Evolutionary conservation across 2,888 invertebrate species (phyloP).

Genomic region (Ganaspis brasiliensis): DNA sequence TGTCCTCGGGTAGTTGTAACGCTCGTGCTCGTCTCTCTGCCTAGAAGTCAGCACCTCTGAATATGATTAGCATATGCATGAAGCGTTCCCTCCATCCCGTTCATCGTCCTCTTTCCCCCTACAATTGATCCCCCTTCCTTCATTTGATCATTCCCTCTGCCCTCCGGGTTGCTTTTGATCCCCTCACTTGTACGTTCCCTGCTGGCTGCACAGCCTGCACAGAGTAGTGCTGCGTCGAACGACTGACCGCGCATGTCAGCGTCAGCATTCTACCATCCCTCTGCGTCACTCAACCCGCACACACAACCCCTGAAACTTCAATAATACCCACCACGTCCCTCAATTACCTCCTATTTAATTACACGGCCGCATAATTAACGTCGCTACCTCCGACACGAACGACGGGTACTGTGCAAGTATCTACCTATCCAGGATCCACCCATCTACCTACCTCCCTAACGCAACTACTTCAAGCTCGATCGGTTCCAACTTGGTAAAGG

Average conservation of each 20-base stretch:
- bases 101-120: conserved; percentile 38
- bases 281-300: conserved; percentile 61
- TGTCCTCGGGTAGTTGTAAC: conserved; percentile 49
- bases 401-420: conserved; percentile 21
- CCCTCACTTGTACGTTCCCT: conserved; percentile 43
- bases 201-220: neutral
- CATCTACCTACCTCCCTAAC: neutral
- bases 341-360: conserved; percentile 77
- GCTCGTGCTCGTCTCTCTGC: conserved; percentile 66
- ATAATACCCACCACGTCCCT: conserved; percentile 74
- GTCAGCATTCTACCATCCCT: conserved; percentile 70
- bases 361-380: conserved; percentile 74
- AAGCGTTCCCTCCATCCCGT: conserved; percentile 66
- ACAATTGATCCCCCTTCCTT: conserved; percentile 48
- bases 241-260: conserved; percentile 75
- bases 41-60: conserved; percentile 71
- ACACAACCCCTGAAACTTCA: conserved; percentile 73
- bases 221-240: conserved; percentile 66
- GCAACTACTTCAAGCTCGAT: conserved; percentile 4
- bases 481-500: neutral
- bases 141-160: conserved; percentile 46
- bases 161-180: conserved; percentile 13
- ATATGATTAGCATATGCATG: conserved; percentile 78
- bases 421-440: neutral
- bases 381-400: conserved; percentile 59